Evolutionary conservation across 2,113 vertebrate genomes (phyloP), one percentile per base, ranked within the genome.

Genomic region (Tenrec ecaudatus): DNA sequence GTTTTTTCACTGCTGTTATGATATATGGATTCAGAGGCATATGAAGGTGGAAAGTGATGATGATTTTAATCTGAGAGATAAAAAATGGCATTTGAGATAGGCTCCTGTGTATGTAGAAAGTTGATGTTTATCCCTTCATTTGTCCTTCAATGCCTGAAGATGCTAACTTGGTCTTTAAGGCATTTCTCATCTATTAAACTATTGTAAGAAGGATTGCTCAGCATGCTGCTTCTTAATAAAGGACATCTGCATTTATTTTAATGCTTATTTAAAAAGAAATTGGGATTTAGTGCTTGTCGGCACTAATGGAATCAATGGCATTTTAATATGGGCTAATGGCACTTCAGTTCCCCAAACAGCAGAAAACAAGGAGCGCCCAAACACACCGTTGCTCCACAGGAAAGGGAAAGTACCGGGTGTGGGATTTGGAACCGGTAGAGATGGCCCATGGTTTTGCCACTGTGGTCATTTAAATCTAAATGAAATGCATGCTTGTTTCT

Each of bases 241-340:
- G 95, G 93, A 91, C 83, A 96, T 95, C 90, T 96, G 93, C 96
- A 96, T 97, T 97, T 97, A 83, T 97, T 94, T 95, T 94, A 96
- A 97, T 94, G 96, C 96, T 97, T 96, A 96, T 95, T 97, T 97
- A 96, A 96, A 95, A 97, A 96, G 96, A 97, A 97, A 97, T 96
- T 92, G 88, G 95, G 92, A 97, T 97, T 96, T 97, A 97, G 93
- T 92, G 84, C 83, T 96, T 96, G 95, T 97, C 3, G 1, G 93
- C 43, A 82, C 94, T 97, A 97, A 96, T 96, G 93, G 93, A 97
- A 97, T 97, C 95, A 95, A 96, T 97, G 95, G 92, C 80, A 93
- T 95, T 97, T 96, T 97, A 97, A 96, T 95, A 96, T 95, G 96
- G 96, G 93, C 93, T 97, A 97, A 97, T 96, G 96, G 90, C 82